Percentiles rank a stretch among this genome's conserved stretches.
Evolutionary conservation across 2,113 vertebrate genomes (phyloP).

Genomic region (Xerus inauris): DNA sequence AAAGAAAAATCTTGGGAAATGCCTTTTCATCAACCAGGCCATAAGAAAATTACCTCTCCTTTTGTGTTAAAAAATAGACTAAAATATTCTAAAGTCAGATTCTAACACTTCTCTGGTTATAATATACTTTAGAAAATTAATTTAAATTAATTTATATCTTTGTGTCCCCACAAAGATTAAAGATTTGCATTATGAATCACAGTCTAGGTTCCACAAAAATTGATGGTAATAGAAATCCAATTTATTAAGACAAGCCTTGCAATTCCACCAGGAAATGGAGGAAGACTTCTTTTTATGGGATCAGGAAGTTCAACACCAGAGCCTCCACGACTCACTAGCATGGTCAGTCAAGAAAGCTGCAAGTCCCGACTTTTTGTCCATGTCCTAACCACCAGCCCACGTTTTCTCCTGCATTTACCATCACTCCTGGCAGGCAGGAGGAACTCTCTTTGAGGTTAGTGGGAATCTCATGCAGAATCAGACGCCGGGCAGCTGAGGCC

Average conservation of each 20-base stretch:
- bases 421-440: background rate
- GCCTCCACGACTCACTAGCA: background rate
- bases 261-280: background rate
- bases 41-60: background rate
- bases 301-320: background rate
- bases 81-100: background rate
- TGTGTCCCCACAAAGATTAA: background rate
- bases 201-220: background rate
- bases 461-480: background rate
- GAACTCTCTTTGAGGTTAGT: constrained; percentile 13
- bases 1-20: background rate
- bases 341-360: background rate
- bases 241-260: background rate
- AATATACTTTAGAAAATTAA: background rate
- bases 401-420: background rate
- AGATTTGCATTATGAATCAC: background rate
- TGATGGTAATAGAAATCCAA: background rate
- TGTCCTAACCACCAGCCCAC: background rate
- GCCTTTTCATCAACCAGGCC: background rate
- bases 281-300: background rate
- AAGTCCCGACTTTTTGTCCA: background rate
- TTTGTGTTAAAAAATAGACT: constrained; percentile 4
- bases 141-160: constrained; percentile 3
- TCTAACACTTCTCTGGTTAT: background rate
- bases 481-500: background rate